Conservation (phyloP, 1,140 invertebrate species). For the Teleopsis dalmanni region DNA sequence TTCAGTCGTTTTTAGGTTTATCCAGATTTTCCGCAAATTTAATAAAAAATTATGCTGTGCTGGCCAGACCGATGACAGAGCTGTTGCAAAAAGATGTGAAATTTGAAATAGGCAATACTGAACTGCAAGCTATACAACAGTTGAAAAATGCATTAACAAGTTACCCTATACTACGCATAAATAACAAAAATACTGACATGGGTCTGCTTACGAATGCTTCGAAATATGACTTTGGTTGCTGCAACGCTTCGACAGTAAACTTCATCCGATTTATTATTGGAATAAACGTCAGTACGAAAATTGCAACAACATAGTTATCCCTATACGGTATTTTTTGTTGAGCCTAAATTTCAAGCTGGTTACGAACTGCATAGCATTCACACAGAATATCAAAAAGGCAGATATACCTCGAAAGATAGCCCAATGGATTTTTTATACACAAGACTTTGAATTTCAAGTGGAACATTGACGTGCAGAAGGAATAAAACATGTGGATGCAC, state of each 20-base stretch:
- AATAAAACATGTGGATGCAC: too few species aligned
- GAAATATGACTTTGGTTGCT: slow-evolving; percentile 16
- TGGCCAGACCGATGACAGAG: slow-evolving; percentile 11
- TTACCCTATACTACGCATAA: background rate
- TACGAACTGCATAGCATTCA: slow-evolving; percentile 33
- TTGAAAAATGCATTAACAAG: background rate
- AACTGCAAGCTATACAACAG: background rate
- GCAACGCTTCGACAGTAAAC: too few species aligned
- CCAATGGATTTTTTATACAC: background rate
- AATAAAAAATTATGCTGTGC: slow-evolving; percentile 17
- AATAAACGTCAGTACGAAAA: slow-evolving; percentile 42
- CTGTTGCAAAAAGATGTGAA: background rate
- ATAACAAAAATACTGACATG: background rate
- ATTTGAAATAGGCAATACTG: background rate
- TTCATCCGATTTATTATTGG: slow-evolving; percentile 10
- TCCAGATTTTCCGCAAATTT: slow-evolving; percentile 21
- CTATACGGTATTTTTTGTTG: too few species aligned
- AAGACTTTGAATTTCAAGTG: slow-evolving; percentile 36
- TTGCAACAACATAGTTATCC: slow-evolving; percentile 34
- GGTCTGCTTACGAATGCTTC: slow-evolving; percentile 1
- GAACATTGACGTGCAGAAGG: slow-evolving; percentile 32
- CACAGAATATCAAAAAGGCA: slow-evolving; percentile 17
- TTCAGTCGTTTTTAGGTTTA: slow-evolving; percentile 1
- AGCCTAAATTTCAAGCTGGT: too few species aligned
- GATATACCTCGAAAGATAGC: background rate